Conservation (phyloP, 2,113 vertebrate species). For the Galeopterus variegatus region DNA sequence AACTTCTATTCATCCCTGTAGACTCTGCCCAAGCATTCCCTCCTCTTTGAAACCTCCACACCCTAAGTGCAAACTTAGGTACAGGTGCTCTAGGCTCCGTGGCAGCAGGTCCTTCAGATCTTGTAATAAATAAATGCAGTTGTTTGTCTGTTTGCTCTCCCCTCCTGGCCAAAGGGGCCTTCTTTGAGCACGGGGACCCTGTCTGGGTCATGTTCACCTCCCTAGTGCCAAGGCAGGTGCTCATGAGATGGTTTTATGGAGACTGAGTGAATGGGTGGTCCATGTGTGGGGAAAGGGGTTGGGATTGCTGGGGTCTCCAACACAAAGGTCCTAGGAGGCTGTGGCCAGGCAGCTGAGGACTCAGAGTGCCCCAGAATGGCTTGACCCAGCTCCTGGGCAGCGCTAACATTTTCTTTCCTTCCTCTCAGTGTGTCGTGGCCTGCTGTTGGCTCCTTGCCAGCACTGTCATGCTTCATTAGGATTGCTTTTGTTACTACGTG, state of each 20-base stretch:
- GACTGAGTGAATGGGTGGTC: not conserved
- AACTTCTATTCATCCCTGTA: not conserved
- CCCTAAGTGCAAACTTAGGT: accelerated
- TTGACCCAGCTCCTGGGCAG: not conserved
- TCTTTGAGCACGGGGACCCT: not conserved
- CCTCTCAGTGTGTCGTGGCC: not conserved
- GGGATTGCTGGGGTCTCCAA: no score
- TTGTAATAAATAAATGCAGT: accelerated
- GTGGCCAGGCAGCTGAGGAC: not conserved
- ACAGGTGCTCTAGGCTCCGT: not conserved
- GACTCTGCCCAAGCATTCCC: not conserved
- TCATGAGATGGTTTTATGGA: not conserved
- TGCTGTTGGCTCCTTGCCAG: not conserved
- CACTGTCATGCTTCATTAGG: slow-evolving; percentile 46
- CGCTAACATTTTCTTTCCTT: not conserved
- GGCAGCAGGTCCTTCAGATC: accelerated
- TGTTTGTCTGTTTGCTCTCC: not conserved
- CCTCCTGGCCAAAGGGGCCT: no score
- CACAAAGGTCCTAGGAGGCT: accelerated
- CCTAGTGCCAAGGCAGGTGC: not conserved
- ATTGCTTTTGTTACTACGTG: slow-evolving; percentile 65
- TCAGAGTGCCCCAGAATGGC: not conserved
- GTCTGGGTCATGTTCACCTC: not conserved
- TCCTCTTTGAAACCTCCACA: not conserved
- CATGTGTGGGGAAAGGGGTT: accelerated